A percentile compares a stretch with the other conserved stretches of the same genome.
Evolutionary conservation across 2,797 vertebrate genomes (phyloP).

Genomic region (Rallus crepitans): DNA sequence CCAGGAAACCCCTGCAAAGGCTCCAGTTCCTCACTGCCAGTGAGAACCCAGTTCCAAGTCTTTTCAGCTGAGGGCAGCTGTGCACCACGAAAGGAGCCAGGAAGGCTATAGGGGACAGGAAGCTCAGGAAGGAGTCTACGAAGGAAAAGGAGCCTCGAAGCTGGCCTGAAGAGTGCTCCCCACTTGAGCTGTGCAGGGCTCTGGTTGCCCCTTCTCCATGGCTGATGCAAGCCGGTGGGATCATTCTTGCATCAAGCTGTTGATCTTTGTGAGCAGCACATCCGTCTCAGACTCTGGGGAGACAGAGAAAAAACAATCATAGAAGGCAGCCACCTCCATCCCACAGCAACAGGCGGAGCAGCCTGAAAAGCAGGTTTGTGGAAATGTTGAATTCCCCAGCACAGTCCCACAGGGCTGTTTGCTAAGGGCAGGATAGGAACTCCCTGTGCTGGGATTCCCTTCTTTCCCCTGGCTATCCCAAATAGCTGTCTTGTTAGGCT

Average conservation of each 20-base stretch:
- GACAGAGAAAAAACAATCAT: background rate
- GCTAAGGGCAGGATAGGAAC: background rate
- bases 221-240: background rate
- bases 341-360: fast-evolving
- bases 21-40: background rate
- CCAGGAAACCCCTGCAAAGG: background rate
- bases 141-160: background rate
- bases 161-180: background rate
- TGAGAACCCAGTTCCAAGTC: background rate
- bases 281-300: slow-evolving; percentile 51
- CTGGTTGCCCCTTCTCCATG: background rate
- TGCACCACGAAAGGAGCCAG: background rate
- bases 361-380: slow-evolving; percentile 26
- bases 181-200: background rate
- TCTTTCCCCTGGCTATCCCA: background rate
- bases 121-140: background rate
- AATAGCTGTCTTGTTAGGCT: background rate
- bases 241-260: slow-evolving; percentile 70
- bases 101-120: background rate
- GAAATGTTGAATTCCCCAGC: background rate
- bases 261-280: slow-evolving; percentile 70
- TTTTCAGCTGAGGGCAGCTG: slow-evolving; percentile 21
- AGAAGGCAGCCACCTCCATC: background rate
- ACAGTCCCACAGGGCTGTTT: background rate
- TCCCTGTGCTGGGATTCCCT: slow-evolving; percentile 20